These are phyloP conservation scores for Eonycteris spelaea DNA, from an alignment of 2,113 vertebrate species.

Conservation along the genomic window DNA sequence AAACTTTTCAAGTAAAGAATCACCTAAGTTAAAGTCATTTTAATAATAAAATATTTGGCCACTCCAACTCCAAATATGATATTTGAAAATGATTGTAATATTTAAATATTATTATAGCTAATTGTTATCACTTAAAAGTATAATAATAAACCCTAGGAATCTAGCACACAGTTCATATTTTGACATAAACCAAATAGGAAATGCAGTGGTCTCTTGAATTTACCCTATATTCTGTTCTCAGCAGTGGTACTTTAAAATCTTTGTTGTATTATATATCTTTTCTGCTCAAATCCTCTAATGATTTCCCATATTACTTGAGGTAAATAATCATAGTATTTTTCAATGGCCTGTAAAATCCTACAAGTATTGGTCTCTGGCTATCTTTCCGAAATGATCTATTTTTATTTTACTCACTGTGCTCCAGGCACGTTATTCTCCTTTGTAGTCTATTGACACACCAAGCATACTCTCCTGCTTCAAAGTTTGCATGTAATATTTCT, in stretches of 20 bases:
- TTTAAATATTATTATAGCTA: background rate
- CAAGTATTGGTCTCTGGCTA: background rate
- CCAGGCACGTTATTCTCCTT: background rate
- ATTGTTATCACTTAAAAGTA: background rate
- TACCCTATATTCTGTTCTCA: background rate
- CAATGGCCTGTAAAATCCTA: background rate
- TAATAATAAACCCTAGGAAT: background rate
- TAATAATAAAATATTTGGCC: background rate
- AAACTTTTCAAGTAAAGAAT: background rate
- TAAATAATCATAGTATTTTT: background rate
- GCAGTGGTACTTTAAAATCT: background rate
- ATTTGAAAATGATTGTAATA: background rate
- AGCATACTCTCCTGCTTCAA: background rate
- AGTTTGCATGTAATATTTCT: background rate
- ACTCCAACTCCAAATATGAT: background rate
- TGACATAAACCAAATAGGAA: background rate
- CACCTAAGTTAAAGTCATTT: background rate
- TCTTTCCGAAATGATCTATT: background rate
- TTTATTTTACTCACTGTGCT: background rate
- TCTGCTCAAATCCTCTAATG: background rate
- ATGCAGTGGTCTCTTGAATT: background rate
- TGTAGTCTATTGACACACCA: background rate
- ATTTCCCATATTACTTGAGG: background rate
- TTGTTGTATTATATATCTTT: background rate
- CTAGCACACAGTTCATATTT: background rate